A percentile compares a stretch with the other conserved stretches of the same genome.
Conservation (phyloP, 2,797 vertebrate genomes). For the Telmatherina bonti region DNA sequence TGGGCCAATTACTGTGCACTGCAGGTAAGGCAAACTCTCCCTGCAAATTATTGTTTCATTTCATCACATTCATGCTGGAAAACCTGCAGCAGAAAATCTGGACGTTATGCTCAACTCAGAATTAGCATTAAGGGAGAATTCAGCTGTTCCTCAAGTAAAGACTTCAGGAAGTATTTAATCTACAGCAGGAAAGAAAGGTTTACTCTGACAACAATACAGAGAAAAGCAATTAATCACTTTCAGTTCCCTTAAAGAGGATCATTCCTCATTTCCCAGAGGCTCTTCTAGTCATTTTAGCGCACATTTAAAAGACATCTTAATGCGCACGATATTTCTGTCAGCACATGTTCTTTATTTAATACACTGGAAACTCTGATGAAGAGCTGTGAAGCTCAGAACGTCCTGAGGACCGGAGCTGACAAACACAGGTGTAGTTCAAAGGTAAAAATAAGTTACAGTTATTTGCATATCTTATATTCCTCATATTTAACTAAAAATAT, state of each 20-base stretch:
- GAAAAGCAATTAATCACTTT: not conserved
- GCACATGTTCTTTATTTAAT: not conserved
- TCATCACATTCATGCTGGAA: not conserved
- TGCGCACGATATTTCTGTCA: not conserved
- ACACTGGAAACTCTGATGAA: not conserved
- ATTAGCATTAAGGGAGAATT: not conserved
- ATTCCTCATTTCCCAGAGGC: not conserved
- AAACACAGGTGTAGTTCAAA: not conserved
- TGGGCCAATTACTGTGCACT: constrained; percentile 97
- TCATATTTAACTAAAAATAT: not conserved
- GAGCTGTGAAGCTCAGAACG: not conserved
- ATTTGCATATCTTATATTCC: not conserved
- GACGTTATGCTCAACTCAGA: not conserved
- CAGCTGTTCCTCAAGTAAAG: not conserved
- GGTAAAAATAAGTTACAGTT: not conserved
- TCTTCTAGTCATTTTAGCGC: not conserved
- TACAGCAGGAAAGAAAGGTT: not conserved
- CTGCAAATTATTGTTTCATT: not conserved
- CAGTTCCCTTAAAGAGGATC: not conserved
- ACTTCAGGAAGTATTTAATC: not conserved
- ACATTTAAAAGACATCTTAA: not conserved
- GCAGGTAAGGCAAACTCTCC: constrained; percentile 87
- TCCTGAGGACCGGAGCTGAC: too few species aligned
- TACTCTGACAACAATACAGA: not conserved
- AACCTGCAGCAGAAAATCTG: too few species aligned